Base-by-base conservation (phyloP, 2,797 vertebrate species). In the Oryzias sinensis region DNA sequence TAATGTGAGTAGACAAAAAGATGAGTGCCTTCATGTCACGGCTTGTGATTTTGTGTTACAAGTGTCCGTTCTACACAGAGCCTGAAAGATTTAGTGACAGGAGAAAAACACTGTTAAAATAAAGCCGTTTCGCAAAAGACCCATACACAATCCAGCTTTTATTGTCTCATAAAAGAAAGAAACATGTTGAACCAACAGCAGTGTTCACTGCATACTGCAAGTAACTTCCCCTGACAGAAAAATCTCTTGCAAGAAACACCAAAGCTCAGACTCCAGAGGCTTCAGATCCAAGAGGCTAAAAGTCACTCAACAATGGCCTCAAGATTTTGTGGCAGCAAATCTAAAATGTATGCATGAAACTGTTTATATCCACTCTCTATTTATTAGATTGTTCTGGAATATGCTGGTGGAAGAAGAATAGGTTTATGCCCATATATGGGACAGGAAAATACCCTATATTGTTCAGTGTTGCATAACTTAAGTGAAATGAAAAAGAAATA, bases 401-500 rank as follows among this genome's bases (percentile, higher is more conserved):
- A 84, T 82, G 87, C 59, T 70, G 69, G 65, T 66, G 72, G 66
- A 82, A 80, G 73, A 87, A 89, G 80, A 85, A 85, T 68, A 74
- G 76, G 64, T 59, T 77, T 84, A 87, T 85, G 87, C 85, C 81
- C 81, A 77, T 86, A 89, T 88, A 87, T 81, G 85, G 84, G 87
- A 82, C 81, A 63, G 74, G 84, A 76, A 79, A 85, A 82, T 84
- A 83, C 88, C 83, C 85, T 82, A 82, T 86, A 86, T 87, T 87
- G 87, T 87, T 88, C 85, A 85, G 76, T 83, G 86, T 88, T 84
- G 86, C 88, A 88, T 90, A 87, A 89, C 87, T 87, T 89, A 88
- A 89, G 82, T 87, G 86, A 90, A 89, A 89, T 87, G 87, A 89
- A 89, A 83, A 88, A 88, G 86, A 90, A 90, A 89, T 90, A 90